Evolutionary conservation across 2,113 vertebrate genomes (phyloP), one percentile per base, ranked within the genome.

Genomic region (Nesogale talazaci): DNA sequence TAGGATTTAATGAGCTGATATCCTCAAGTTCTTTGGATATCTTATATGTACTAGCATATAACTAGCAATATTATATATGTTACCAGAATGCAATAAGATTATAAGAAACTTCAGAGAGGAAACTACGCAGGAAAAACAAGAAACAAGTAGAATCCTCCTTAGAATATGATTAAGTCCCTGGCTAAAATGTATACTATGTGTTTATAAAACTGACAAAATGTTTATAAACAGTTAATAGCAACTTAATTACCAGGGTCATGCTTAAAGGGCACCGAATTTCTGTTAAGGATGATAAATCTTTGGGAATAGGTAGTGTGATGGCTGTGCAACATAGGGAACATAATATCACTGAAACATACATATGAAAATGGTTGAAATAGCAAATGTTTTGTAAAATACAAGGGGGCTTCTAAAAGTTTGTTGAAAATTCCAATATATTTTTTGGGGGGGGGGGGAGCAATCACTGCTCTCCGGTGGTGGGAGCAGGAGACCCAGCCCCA

Each of bases 121-220:
- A 88, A 90, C 83, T 65, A 80, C n/a, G 34, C 52, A 17, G 27
- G 3, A 34, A 81, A 72, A 86, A 19, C 36, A 94, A 52, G 57
- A 38, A 77, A 61, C 16, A 61, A 87, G n/a, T 14, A 72, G 4
- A 63, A 17, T 15, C 16, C 29, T 56, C 75, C 52, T 20, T 81
- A 1, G 61, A 87, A 93, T 83, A 90, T 57, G 1, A 42, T 29
- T 34, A 42, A 3, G 76, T 40, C 6, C 67, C 34, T 75, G 75
- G 11, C 92, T 88, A 86, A 69, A 92, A 92, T 63, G 36, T 91
- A 29, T n/a, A 86, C 65, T 70, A 52, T 34, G 89, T 72, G 77
- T 25, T 52, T 74, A 92, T 12, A 88, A 92, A 95, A 78, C 57
- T 40, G 7, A 65, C 88, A 78, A 92, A 92, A 90, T 83, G 22